These are phyloP conservation scores for Parthenolecanium corni DNA, from an alignment of 2,888 invertebrate genomes.

Conservation along the genomic window DNA sequence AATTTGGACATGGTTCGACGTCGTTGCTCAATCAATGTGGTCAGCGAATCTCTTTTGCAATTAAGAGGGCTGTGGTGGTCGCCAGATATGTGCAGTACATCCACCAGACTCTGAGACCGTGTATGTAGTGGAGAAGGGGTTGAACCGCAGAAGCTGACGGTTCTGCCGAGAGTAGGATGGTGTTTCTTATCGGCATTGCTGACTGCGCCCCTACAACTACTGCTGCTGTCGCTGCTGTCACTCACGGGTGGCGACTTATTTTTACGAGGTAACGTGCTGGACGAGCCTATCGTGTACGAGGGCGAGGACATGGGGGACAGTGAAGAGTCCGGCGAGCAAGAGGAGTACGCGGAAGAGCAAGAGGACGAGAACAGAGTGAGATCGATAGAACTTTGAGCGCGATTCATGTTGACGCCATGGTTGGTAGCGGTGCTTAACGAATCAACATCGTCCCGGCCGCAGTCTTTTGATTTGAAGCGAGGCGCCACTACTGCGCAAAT, in stretches of 20 bases:
- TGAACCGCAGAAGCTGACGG: conserved; percentile 39
- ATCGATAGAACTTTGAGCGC: conserved; percentile 28
- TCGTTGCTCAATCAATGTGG: conserved; percentile 66
- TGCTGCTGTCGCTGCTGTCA: neutral
- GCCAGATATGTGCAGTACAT: conserved; percentile 42
- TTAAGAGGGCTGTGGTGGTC: neutral
- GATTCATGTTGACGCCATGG: conserved; percentile 12
- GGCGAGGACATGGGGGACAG: conserved; percentile 32
- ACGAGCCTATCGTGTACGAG: conserved; percentile 31
- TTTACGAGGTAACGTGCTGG: conserved; percentile 34
- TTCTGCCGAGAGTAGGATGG: conserved; percentile 35
- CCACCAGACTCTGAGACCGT: conserved; percentile 44
- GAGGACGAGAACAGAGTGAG: conserved; percentile 36
- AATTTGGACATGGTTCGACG: conserved; percentile 71
- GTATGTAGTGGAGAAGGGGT: conserved; percentile 36
- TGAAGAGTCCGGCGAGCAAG: conserved; percentile 34
- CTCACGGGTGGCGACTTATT: neutral
- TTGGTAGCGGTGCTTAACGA: neutral
- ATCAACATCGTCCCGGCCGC: neutral
- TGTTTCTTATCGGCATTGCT: conserved; percentile 4
- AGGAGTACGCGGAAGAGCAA: conserved; percentile 34
- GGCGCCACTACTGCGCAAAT: neutral
- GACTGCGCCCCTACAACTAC: no score
- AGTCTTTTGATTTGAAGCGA: conserved; percentile 19
- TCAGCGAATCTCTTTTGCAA: conserved; percentile 39